Percentiles rank a stretch among this genome's conserved stretches.
Evolutionary conservation across 1,140 invertebrate species (phyloP).

Genomic region (Brachionus angularis): DNA sequence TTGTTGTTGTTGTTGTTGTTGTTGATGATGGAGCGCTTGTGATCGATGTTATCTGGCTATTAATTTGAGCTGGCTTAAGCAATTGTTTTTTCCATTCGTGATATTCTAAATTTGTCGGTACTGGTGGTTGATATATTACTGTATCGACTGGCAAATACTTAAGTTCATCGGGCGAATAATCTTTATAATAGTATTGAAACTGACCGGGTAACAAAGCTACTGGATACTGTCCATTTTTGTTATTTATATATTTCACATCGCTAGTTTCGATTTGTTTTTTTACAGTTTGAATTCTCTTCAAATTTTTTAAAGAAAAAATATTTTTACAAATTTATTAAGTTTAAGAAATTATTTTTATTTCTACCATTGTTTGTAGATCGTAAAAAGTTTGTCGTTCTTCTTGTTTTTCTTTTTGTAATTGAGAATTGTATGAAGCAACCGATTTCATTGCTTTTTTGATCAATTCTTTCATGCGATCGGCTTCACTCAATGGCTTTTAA

Average conservation of each 20-base stretch:
- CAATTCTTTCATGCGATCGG: conserved; percentile 64
- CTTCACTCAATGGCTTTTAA: conserved; percentile 54
- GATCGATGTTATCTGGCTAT: background rate
- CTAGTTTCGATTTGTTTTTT: too few species aligned
- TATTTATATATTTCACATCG: background rate
- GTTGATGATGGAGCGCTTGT: too few species aligned
- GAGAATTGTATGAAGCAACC: conserved; percentile 79
- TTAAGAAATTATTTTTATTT: background rate
- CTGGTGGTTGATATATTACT: conserved; percentile 71
- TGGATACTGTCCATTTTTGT: conserved; percentile 73
- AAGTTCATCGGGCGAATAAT: conserved; percentile 66
- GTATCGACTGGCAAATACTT: conserved; percentile 84
- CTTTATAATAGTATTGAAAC: conserved; percentile 60
- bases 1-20: too few species aligned
- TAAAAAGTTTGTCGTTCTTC: conserved; percentile 64
- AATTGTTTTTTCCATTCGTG: conserved; percentile 13
- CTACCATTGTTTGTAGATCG: conserved; percentile 60
- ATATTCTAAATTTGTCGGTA: conserved; percentile 48
- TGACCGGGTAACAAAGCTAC: conserved; percentile 85
- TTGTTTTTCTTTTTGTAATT: conserved; percentile 70
- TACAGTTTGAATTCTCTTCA: background rate
- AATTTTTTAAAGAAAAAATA: background rate
- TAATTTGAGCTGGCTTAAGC: background rate
- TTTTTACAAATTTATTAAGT: background rate
- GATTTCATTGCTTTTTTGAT: conserved; percentile 79